These are phyloP conservation scores for Oreocharis arfaki DNA, from an alignment of 2,113 vertebrate genomes.

Conservation along the genomic window DNA sequence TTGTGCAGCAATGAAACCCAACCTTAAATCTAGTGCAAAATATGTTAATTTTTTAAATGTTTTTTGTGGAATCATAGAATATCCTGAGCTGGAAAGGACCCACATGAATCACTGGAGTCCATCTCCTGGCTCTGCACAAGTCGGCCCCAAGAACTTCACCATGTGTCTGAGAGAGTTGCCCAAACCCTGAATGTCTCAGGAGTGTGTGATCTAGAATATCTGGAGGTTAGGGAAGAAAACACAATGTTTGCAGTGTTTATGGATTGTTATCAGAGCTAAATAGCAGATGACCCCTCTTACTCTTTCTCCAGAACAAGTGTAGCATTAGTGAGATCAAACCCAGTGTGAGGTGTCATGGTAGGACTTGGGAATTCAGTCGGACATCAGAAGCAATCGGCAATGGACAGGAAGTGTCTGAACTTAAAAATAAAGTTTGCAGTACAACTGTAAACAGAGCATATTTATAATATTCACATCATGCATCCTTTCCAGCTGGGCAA, in stretches of 20 bases:
- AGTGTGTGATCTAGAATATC: neutral
- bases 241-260: rapidly evolving
- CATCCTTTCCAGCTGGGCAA: neutral
- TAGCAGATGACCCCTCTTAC: rapidly evolving
- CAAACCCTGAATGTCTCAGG: neutral
- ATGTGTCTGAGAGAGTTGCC: neutral
- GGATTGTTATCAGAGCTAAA: neutral
- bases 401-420: neutral
- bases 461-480: neutral
- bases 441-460: neutral
- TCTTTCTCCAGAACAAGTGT: neutral
- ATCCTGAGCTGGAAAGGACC: neutral
- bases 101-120: neutral
- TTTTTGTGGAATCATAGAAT: neutral
- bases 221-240: neutral
- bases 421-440: neutral
- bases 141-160: neutral
- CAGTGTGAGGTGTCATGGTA: neutral
- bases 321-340: rapidly evolving
- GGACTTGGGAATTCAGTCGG: neutral
- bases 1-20: neutral
- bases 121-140: neutral
- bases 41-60: neutral
- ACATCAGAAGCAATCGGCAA: neutral
- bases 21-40: neutral